Base-by-base conservation (phyloP, 2,888 invertebrate species). In the Agrochola litura region DNA sequence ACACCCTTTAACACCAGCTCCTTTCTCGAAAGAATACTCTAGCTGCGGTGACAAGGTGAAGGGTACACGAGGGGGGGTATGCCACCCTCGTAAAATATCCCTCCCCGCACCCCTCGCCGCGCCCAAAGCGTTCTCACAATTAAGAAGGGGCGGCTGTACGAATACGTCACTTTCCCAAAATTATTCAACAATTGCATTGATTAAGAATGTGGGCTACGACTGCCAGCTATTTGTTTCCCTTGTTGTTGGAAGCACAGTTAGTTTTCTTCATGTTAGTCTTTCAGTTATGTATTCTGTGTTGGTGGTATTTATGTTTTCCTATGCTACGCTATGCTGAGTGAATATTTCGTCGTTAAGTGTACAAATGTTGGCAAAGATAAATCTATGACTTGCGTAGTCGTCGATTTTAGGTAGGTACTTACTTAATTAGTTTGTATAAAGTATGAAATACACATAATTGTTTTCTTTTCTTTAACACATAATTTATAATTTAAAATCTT, bases 61-160 rank as follows among this genome's bases (percentile, higher is more conserved):
- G 73, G 77, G 73, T 83, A 74, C 58, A 60, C 56, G 54, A 56
- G 61, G 41, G n/a, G 58, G 46, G 25, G 76, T 54, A 72, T 30
- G 71, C 52, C 68, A 82, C 88, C 82, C 86, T 84, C 82, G 54
- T 82, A 82, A 88, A 84, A 56, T 79, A 52, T 67, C 75, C 52
- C 68, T 37, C 63, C 65, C 65, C 16, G 58, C 54, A 9, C 65
- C 66, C 69, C 70, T 10, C 67, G 76, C 71, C 72, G 69, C 76
- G 30, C 71, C 74, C 68, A 80, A 84, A 71, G 72, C 79, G 54
- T 79, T 79, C 70, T 81, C 76, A 84, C 84, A 87, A 87, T 84
- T 84, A 84, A 74, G 79, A 77, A 71, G 75, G 84, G 84, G 73
- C 52, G 65, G 61, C 49, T 56, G 22, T 76, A 76, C 30, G 73